These are phyloP conservation scores for Otus sunia DNA, from an alignment of 2,113 vertebrate genomes.

Conservation along the genomic window DNA sequence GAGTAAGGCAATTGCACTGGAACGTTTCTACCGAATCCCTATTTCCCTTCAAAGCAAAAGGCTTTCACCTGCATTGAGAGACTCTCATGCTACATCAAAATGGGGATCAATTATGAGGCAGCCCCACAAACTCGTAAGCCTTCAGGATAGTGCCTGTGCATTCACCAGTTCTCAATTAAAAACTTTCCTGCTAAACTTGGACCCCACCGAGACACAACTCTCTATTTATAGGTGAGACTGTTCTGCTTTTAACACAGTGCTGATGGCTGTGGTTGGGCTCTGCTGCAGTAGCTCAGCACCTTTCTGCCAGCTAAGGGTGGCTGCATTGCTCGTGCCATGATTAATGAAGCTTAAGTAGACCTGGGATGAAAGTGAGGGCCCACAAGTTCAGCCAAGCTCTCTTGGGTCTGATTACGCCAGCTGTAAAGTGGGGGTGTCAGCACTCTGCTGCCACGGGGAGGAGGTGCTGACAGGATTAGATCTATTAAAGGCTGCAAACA, in stretches of 20 bases:
- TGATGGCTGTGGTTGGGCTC: not conserved
- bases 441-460: not conserved
- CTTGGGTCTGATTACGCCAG: not conserved
- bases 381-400: not conserved
- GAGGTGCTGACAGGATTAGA: not conserved
- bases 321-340: accelerated
- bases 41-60: not conserved
- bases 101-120: accelerated
- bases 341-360: not conserved
- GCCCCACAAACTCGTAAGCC: not conserved
- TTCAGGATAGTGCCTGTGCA: not conserved
- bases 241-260: not conserved
- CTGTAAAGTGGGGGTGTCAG: not conserved
- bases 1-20: not conserved
- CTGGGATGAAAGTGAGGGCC: not conserved
- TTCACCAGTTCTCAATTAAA: not conserved
- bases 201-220: accelerated
- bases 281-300: not conserved
- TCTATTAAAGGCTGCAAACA: not conserved
- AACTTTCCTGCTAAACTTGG: accelerated
- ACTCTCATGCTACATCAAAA: accelerated
- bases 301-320: accelerated
- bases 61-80: too few species aligned
- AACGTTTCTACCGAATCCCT: not conserved
- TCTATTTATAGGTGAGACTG: accelerated